phyloP scores from a whole-genome alignment of 2,797 vertebrate genomes.

The Microchirus variegatus region DNA sequence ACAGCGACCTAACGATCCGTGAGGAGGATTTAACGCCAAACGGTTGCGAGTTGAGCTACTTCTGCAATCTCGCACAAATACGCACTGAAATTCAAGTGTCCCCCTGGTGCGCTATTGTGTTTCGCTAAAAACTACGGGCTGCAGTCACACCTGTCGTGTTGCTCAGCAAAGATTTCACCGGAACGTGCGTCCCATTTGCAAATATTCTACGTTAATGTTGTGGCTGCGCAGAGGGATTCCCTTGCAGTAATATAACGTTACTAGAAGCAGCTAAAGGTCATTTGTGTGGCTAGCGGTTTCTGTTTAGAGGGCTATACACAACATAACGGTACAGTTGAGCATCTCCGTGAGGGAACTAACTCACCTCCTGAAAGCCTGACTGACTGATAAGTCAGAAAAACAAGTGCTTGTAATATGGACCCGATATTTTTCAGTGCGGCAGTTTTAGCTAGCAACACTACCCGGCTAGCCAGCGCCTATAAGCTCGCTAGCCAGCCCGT shows the following conservation, averaged over 20 bases:
- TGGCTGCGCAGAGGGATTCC: constrained; percentile 70
- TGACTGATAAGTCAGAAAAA: constrained; percentile 21
- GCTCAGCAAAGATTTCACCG: neutral
- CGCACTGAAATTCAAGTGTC: neutral
- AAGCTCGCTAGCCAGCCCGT: constrained; percentile 37
- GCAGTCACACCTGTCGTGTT: constrained; percentile 3
- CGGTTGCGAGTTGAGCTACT: constrained; percentile 62
- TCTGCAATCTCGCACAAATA: constrained; percentile 16
- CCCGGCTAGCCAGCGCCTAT: constrained; percentile 42
- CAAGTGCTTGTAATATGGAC: constrained; percentile 6
- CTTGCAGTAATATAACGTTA: constrained; percentile 62
- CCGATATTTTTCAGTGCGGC: constrained; percentile 38
- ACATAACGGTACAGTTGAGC: constrained; percentile 1
- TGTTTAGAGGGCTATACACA: constrained; percentile 18
- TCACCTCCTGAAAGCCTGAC: neutral
- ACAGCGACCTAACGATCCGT: constrained; percentile 72
- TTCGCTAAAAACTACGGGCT: neutral
- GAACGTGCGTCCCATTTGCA: constrained; percentile 2
- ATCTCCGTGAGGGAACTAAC: neutral
- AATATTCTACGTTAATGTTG: constrained; percentile 26
- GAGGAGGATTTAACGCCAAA: constrained; percentile 76
- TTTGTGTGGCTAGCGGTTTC: constrained; percentile 47
- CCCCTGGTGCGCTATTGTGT: constrained; percentile 8
- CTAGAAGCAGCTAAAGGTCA: constrained; percentile 77
- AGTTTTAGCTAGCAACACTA: constrained; percentile 41